Evolutionary conservation across 30 jellyfish, hydroid and myxozoan species (phyloP), one percentile per base, ranked within the genome.

Genomic region (Pseudorhiza aurosa): DNA sequence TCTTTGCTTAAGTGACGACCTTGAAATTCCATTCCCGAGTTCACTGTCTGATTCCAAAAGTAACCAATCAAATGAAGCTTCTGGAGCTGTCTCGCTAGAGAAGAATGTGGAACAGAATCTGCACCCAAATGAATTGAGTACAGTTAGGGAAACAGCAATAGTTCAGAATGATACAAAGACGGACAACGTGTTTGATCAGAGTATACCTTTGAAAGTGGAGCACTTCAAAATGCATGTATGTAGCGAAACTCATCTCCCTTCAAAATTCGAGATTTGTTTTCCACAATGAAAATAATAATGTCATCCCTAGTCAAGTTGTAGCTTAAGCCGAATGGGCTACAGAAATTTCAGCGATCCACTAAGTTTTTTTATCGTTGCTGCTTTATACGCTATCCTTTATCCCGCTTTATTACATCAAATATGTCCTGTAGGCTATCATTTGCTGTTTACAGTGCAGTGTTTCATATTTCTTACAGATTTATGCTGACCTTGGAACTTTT

Each of bases 401-500:
- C n/a, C n/a, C n/a, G n/a, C n/a, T n/a, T n/a, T n/a, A n/a, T n/a
- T n/a, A n/a, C n/a, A n/a, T n/a, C n/a, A n/a, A n/a, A n/a, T n/a
- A n/a, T n/a, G n/a, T n/a, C n/a, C n/a, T n/a, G n/a, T n/a, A n/a
- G n/a, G n/a, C n/a, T n/a, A n/a, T n/a, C n/a, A n/a, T n/a, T n/a
- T n/a, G n/a, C n/a, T n/a, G n/a, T n/a, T n/a, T n/a, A n/a, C n/a
- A n/a, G n/a, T n/a, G n/a, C n/a, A n/a, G n/a, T n/a, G 8, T 47
- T 72, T 15, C 18, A 1, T 24, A 45, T 47, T 18, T 25, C 10
- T 72, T 50, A 1, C 21, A 78, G 90, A 78, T 78, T 10, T 60
- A 29, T 29, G 68, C 71, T 7, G 90, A 78, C 50, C 82, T 78
- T 59, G 90, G 90, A 39, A 39, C 58, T 10, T 78, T 62, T 32